These are phyloP conservation scores for Probosciger aterrimus DNA, from an alignment of 2,113 vertebrate genomes.

Conservation along the genomic window DNA sequence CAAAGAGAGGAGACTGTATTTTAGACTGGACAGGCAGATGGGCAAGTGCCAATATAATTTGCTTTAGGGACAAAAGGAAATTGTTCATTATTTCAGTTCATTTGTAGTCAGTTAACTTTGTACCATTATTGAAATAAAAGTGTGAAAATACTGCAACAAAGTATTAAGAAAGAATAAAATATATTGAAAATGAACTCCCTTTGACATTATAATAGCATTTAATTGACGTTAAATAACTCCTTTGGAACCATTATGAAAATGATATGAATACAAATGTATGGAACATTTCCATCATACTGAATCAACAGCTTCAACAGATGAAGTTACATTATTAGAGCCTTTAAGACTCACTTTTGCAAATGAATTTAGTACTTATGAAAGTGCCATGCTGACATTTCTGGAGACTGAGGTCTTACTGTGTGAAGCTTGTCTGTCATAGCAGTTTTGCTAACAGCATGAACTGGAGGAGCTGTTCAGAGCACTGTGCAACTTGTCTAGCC, in stretches of 20 bases:
- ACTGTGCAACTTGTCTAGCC: neutral
- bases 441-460: neutral
- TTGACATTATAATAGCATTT: constrained; percentile 58
- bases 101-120: constrained; percentile 33
- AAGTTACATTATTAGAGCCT: neutral
- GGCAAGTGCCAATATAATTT: neutral
- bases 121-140: neutral
- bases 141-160: constrained; percentile 22
- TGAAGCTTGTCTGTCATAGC: neutral
- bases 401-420: neutral
- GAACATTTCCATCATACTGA: constrained; percentile 54
- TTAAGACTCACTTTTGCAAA: neutral
- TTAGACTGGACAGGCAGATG: neutral
- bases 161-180: constrained; percentile 35
- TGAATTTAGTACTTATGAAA: neutral
- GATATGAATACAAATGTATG: constrained; percentile 38
- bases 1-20: neutral
- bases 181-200: constrained; percentile 32
- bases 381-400: neutral
- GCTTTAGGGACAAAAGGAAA: neutral
- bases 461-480: neutral
- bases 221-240: constrained; percentile 58
- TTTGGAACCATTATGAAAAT: neutral
- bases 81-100: constrained; percentile 26
- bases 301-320: constrained; percentile 47